Evolutionary conservation across 2,888 invertebrate genomes (phyloP).

Genomic region (Pristionchus exspectatus): DNA sequence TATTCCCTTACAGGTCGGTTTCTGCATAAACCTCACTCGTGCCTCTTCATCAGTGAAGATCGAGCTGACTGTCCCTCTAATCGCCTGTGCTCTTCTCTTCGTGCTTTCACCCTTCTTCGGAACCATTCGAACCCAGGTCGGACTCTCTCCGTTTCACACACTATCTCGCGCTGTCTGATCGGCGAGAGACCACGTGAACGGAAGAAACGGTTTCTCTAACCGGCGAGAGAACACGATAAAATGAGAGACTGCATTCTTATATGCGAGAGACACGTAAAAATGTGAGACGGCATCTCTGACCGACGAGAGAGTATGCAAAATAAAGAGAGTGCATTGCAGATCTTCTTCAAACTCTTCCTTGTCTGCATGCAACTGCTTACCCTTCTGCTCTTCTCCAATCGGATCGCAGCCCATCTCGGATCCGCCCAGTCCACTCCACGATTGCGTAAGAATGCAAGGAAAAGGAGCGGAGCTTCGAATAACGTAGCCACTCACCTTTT

Average conservation of each 20-base stretch:
- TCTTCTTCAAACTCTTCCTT: conserved; percentile 75
- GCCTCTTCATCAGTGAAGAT: conserved; percentile 73
- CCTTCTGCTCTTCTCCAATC: conserved; percentile 75
- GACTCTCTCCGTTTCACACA: background rate
- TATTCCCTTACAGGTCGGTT: conserved; percentile 68
- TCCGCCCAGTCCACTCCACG: conserved; percentile 74
- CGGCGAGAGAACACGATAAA: background rate
- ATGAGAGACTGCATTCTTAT: background rate
- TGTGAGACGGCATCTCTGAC: background rate
- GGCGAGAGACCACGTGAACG: background rate
- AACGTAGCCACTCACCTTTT: no score
- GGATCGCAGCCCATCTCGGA: conserved; percentile 76
- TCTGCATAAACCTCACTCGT: conserved; percentile 77
- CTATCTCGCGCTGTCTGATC: background rate
- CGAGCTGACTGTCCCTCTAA: conserved; percentile 73
- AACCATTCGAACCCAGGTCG: conserved; percentile 67
- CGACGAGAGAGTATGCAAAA: background rate
- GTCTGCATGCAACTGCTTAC: conserved; percentile 75
- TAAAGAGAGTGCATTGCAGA: conserved; percentile 58
- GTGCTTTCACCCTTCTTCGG: conserved; percentile 76
- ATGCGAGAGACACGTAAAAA: background rate
- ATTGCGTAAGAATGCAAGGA: conserved; percentile 62
- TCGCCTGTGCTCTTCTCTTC: conserved; percentile 74
- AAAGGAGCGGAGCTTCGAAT: background rate
- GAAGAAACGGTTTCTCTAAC: background rate